Conservation (phyloP, 1,140 invertebrate species). For the Drosophila kikkawai region DNA sequence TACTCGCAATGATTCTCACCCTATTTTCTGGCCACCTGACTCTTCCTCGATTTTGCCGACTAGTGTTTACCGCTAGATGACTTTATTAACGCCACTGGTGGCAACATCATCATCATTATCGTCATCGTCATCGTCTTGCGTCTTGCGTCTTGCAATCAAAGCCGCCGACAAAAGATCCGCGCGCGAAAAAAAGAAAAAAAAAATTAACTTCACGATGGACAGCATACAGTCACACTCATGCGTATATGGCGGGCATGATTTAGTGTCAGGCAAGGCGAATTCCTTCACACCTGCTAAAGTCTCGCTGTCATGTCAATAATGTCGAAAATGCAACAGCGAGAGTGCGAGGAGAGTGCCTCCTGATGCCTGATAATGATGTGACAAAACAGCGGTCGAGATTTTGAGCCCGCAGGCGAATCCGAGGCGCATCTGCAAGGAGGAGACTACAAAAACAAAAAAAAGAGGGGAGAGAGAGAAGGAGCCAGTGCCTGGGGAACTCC, state of each 20-base stretch:
- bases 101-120: slow-evolving; percentile 49
- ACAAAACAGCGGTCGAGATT: slow-evolving; percentile 81
- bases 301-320: slow-evolving; percentile 82
- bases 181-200: neutral
- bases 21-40: neutral
- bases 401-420: slow-evolving; percentile 44
- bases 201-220: slow-evolving; percentile 7
- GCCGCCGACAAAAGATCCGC: slow-evolving; percentile 53
- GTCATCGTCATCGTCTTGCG: slow-evolving; percentile 13
- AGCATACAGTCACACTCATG: slow-evolving; percentile 50
- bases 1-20: neutral
- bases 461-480: neutral
- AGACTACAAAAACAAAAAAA: neutral
- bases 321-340: slow-evolving; percentile 59
- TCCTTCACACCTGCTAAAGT: slow-evolving; percentile 79
- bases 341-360: slow-evolving; percentile 5
- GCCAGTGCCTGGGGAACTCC: slow-evolving; percentile 26
- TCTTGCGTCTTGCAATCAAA: slow-evolving; percentile 70
- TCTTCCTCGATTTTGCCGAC: slow-evolving; percentile 3
- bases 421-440: slow-evolving; percentile 27
- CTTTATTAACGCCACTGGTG: slow-evolving; percentile 73
- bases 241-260: slow-evolving; percentile 62
- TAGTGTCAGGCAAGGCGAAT: slow-evolving; percentile 71
- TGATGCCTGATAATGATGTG: slow-evolving; percentile 81
- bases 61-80: slow-evolving; percentile 73